Evolutionary conservation across 1,140 invertebrate species (phyloP), one percentile per base, ranked within the genome.

Genomic region (Leptopilina clavipes): DNA sequence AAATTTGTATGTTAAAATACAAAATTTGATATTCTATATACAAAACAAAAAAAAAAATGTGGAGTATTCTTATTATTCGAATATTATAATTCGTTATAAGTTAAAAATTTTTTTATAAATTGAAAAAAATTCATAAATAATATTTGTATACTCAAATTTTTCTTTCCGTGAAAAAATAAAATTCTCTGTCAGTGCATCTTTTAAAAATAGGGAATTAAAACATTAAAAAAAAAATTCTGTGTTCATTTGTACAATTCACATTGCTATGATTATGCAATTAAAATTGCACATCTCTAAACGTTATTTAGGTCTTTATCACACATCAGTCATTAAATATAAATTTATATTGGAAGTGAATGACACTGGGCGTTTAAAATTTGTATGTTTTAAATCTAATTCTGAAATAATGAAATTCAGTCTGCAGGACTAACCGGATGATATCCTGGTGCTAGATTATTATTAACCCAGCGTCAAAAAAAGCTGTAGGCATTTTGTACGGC

Each of bases 401-500:
- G 25, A 65, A 37, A 65, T 1, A 9, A 9, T 18, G 40, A 65
- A 18, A 44, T 72, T 89, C 83, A 89, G 77, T 89, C 86, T 74
- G 82, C 37, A 45, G 83, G 83, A 80, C 83, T 84, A 79, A 87
- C 84, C 48, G 83, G 79, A 76, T 85, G 85, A 73, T 88, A 87
- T 70, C 79, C 83, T 44, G 84, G 84, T 22, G 84, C 81, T 76
- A 86, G 73, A 80, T 84, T 84, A 76, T 81, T 85, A 25, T 83
- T 84, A 77, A 90, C 87, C 86, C 89, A 90, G 73, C 87, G 86
- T 93, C 90, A 95, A 71, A 94, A 93, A 88, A 95, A 95, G 77
- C 94, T 94, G 83, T 95, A 95, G 44, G 94, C 92, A 86, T 95
- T 95, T 84, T 95, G 94, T 56, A 95, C 91, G 31, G 94, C 94